A percentile compares a stretch with the other conserved stretches of the same genome.
Conservation (phyloP, 2,113 vertebrate species). For the Loxodonta africana region DNA sequence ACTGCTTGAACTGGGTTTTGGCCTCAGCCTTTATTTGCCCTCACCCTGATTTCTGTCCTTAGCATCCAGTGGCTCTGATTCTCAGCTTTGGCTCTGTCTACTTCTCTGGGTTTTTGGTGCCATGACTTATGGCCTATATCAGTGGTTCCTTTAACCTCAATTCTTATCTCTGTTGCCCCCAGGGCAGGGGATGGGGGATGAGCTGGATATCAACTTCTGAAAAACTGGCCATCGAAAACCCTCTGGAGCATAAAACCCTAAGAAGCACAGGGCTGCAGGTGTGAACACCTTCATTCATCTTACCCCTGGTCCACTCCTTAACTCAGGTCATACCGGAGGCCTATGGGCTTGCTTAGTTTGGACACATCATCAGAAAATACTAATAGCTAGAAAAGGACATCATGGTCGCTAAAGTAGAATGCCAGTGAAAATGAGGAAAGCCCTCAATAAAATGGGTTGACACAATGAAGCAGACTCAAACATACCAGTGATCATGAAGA, state of each 20-base stretch:
- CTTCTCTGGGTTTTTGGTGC: not conserved
- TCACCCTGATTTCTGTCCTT: not conserved
- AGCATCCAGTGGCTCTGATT: not conserved
- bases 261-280: too few species aligned
- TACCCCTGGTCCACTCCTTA: too few species aligned
- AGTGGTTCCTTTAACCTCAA: not conserved
- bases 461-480: not conserved
- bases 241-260: not conserved
- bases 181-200: not conserved
- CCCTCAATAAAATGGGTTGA: not conserved
- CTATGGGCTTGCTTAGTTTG: not conserved
- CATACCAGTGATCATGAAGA: not conserved
- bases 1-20: not conserved
- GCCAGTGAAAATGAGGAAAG: not conserved
- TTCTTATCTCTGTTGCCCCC: not conserved
- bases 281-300: rapidly evolving
- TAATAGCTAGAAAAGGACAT: not conserved
- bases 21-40: not conserved
- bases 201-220: not conserved
- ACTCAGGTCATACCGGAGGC: not conserved
- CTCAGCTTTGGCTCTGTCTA: not conserved
- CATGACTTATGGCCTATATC: not conserved
- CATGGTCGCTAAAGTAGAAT: not conserved
- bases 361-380: not conserved
- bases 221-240: not conserved